Evolutionary conservation across 2,888 invertebrate species (phyloP).

Genomic region (Athrips mouffetella): DNA sequence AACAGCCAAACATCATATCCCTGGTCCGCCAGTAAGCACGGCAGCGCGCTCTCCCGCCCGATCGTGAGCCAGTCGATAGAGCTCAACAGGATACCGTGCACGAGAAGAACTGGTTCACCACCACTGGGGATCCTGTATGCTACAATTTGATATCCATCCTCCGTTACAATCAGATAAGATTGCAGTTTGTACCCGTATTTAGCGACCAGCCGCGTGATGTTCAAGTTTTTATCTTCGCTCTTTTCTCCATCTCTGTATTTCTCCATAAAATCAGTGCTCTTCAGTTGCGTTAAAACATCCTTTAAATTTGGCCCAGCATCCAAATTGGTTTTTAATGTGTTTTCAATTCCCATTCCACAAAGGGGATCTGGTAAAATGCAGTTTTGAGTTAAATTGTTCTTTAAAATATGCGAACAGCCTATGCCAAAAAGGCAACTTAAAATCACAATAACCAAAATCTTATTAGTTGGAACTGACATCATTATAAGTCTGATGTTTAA

Average conservation of each 20-base stretch:
- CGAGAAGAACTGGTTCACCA: slow-evolving; percentile 49
- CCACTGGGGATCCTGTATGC: slow-evolving; percentile 49
- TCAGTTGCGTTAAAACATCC: background rate
- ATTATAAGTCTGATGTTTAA: background rate
- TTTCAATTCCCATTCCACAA: background rate
- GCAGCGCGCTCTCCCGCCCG: slow-evolving; percentile 47
- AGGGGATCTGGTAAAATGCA: background rate
- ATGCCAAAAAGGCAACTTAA: background rate
- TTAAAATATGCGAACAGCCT: background rate
- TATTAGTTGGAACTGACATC: background rate
- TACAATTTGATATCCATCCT: slow-evolving; percentile 49
- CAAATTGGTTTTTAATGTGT: background rate
- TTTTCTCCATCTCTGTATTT: slow-evolving; percentile 1
- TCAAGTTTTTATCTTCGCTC: slow-evolving; percentile 36
- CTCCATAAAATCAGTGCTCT: background rate
- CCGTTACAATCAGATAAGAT: slow-evolving; percentile 41
- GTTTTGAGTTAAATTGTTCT: background rate
- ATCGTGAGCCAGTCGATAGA: slow-evolving; percentile 55
- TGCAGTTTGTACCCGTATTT: slow-evolving; percentile 51
- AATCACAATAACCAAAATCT: background rate
- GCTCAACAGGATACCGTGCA: slow-evolving; percentile 57
- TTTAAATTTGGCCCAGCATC: background rate
- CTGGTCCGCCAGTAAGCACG: slow-evolving; percentile 74
- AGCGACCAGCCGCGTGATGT: slow-evolving; percentile 35
- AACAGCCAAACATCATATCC: slow-evolving; percentile 89